Evolutionary conservation across 2,888 invertebrate genomes (phyloP).

Genomic region (Hirtodrosophila confusa): DNA sequence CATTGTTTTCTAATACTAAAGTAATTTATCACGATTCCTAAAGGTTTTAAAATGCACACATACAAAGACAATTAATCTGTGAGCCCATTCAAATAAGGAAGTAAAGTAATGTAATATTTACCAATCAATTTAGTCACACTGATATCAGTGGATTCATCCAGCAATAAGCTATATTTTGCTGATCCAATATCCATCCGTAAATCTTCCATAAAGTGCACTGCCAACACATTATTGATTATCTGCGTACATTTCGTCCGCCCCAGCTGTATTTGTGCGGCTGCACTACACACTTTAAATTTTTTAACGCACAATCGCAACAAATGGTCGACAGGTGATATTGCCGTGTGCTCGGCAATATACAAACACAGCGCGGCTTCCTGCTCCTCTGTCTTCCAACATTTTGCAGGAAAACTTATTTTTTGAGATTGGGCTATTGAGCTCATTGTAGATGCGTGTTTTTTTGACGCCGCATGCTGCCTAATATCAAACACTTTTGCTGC

Average conservation of each 20-base stretch:
- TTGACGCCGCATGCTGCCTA: too few relatives aligned
- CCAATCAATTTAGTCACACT: slow-evolving; percentile 18
- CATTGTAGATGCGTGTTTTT: too few relatives aligned
- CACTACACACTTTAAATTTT: slow-evolving; percentile 6
- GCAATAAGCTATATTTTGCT: slow-evolving; percentile 13
- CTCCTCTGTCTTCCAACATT: too few relatives aligned
- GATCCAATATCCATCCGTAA: slow-evolving; percentile 9
- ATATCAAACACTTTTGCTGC: too few relatives aligned
- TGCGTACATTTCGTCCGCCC: slow-evolving; percentile 12
- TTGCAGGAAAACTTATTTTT: too few relatives aligned
- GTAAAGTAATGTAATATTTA: slow-evolving; percentile 11
- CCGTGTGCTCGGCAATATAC: slow-evolving; percentile 7
- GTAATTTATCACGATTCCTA: too few relatives aligned
- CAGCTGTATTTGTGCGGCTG: slow-evolving; percentile 2
- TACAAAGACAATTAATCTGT: too few relatives aligned
- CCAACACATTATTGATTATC: too few relatives aligned
- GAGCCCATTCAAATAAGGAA: too few relatives aligned
- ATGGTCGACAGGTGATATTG: slow-evolving; percentile 6
- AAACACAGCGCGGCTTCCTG: background rate
- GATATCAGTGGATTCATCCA: slow-evolving; percentile 25
- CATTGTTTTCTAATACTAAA: too few relatives aligned
- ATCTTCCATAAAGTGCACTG: slow-evolving; percentile 14
- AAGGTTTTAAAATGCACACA: too few relatives aligned
- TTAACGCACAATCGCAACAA: slow-evolving; percentile 12
- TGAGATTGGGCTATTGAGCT: too few relatives aligned